Base-by-base conservation (phyloP, 2,888 invertebrate genomes). In the Diabrotica balteata region DNA sequence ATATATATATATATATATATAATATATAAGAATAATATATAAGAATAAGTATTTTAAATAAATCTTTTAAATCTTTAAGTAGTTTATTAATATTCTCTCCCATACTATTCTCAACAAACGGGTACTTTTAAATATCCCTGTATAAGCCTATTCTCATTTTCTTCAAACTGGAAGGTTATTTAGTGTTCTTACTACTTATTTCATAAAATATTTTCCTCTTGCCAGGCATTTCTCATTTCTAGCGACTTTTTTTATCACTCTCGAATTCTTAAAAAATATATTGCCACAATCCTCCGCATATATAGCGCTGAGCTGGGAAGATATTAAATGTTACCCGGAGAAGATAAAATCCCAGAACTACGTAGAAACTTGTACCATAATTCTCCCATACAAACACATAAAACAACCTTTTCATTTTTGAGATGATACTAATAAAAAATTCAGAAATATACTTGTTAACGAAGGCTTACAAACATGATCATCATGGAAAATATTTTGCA, bases 381-480 rank as follows among this genome's bases (percentile, higher is more conserved):
- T 59, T 59, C 51, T 59, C 59, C n/a, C 50, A 51, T 43, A 59
- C 43, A 51, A 43, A 59, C 43, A 49, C 51, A 59, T 59, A 51
- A 59, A 59, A 59, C 59, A 59, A 59, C 59, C 44, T 59, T 51
- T 51, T 59, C 51, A 59, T 59, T 59, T 59, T 59, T 51, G n/a
- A 51, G 51, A 59, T 59, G 42, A 51, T 44, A 59, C 59, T 59
- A 59, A 59, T 59, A 59, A 59, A 59, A 59, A 59, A 51, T 59
- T 59, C 51, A 17, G 44, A 50, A 51, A 59, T 50, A 51, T 50
- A 44, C 59, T 51, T 59, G 59, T 59, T 59, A 59, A 49, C 59
- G 50, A 51, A 51, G 42, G 59, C 51, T 59, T 43, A 49, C 59
- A 10, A 50, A 50, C 42, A 8, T 50, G 43, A 50, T 43, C 32